A percentile compares a stretch with the other conserved stretches of the same genome.
Conservation (phyloP, 2,797 vertebrate genomes). For the Gallinago solitaria region DNA sequence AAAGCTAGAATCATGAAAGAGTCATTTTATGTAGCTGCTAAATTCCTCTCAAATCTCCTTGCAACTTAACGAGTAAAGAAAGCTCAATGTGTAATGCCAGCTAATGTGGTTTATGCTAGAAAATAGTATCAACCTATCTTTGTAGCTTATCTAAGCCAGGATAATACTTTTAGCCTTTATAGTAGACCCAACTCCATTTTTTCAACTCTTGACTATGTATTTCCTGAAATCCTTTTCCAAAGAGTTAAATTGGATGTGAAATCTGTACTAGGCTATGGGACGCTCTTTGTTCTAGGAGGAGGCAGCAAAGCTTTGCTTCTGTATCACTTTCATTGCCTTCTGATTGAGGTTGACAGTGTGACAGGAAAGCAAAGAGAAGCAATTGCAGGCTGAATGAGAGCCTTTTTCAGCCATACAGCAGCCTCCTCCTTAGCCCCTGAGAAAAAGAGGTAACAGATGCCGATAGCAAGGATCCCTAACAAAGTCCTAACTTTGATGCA, state of each 20-base stretch:
- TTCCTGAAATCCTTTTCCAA: slow-evolving; percentile 90
- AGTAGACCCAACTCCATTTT: slow-evolving; percentile 86
- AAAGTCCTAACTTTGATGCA: slow-evolving; percentile 87
- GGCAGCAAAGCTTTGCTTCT: slow-evolving; percentile 83
- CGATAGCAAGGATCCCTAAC: slow-evolving; percentile 81
- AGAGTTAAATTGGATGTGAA: slow-evolving; percentile 99
- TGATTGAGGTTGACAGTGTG: slow-evolving; percentile 99
- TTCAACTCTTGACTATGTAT: slow-evolving; percentile 88
- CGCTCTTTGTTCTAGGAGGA: slow-evolving; percentile 92
- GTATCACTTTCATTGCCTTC: slow-evolving; percentile 88
- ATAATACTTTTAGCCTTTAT: slow-evolving; percentile 90
- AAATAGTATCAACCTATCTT: slow-evolving; percentile 90
- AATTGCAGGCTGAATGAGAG: slow-evolving; percentile 87
- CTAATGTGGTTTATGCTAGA: slow-evolving; percentile 94
- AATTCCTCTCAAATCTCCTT: slow-evolving; percentile 99
- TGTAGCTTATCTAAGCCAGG: slow-evolving; percentile 90
- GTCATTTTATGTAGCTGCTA: slow-evolving; percentile 89
- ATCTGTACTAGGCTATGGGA: slow-evolving; percentile 91
- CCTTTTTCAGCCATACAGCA: slow-evolving; percentile 91
- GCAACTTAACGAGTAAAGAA: slow-evolving; percentile 90
- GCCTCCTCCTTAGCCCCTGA: slow-evolving; percentile 82
- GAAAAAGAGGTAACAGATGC: slow-evolving; percentile 86
- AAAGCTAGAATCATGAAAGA: slow-evolving; percentile 89
- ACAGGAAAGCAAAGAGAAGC: slow-evolving; percentile 93
- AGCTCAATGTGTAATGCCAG: slow-evolving; percentile 91